These are phyloP conservation scores for Eleutherodactylus coqui DNA, from an alignment of 2,797 vertebrate species.

Conservation along the genomic window DNA sequence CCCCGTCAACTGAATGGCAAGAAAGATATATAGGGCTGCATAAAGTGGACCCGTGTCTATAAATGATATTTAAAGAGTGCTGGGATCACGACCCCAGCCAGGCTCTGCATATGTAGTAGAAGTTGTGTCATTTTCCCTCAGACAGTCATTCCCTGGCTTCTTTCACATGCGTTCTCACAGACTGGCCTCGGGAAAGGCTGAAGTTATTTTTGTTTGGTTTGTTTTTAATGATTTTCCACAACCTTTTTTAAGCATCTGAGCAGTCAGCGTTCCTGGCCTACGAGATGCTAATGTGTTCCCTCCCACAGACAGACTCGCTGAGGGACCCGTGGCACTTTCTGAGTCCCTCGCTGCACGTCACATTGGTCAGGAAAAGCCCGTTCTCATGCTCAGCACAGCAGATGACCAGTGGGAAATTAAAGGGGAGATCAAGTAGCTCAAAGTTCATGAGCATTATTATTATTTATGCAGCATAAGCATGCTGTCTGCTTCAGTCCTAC, in stretches of 20 bases:
- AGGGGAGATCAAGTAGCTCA: slow-evolving; percentile 31
- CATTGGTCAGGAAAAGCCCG: slow-evolving; percentile 34
- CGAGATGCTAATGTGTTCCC: slow-evolving; percentile 69
- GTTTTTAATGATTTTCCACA: slow-evolving; percentile 69
- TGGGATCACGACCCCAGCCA: neutral
- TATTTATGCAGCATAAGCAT: neutral
- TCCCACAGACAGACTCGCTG: slow-evolving; percentile 69
- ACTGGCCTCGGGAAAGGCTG: slow-evolving; percentile 68
- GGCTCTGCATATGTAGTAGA: slow-evolving; percentile 12
- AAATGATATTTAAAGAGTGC: slow-evolving; percentile 47
- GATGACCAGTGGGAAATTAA: slow-evolving; percentile 48
- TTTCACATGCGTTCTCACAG: slow-evolving; percentile 64
- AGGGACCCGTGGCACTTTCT: slow-evolving; percentile 47
- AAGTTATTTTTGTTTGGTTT: slow-evolving; percentile 73
- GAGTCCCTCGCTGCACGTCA: slow-evolving; percentile 41
- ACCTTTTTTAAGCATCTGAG: slow-evolving; percentile 69
- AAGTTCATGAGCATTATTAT: slow-evolving; percentile 22
- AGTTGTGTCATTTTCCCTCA: slow-evolving; percentile 49
- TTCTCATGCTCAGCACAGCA: slow-evolving; percentile 47
- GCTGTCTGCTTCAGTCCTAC: neutral
- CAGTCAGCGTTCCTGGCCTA: slow-evolving; percentile 71
- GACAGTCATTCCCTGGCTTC: slow-evolving; percentile 45
- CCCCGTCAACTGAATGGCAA: slow-evolving; percentile 23
- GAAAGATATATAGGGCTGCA: slow-evolving; percentile 35
- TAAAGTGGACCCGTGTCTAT: slow-evolving; percentile 25